Percentiles rank a stretch among this genome's conserved stretches.
These are phyloP conservation scores for Nematolebias whitei DNA, from an alignment of 2,113 vertebrate species.

Conservation along the genomic window DNA sequence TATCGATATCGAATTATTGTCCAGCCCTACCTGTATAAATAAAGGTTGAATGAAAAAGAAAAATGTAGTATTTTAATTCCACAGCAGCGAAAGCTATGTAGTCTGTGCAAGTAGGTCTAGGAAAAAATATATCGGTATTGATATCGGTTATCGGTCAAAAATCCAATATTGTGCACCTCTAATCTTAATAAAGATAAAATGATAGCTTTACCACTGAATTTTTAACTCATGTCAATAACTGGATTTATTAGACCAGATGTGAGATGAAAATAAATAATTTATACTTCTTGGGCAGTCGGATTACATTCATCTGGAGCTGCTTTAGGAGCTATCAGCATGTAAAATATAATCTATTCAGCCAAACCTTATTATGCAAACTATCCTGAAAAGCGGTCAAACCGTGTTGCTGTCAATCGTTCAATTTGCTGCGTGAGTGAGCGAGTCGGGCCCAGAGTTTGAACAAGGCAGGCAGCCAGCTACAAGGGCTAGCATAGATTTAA, in stretches of 20 bases:
- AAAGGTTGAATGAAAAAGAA: too few species aligned
- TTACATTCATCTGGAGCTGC: constrained; percentile 13
- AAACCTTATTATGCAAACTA: constrained; percentile 23
- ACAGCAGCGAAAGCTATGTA: too few species aligned
- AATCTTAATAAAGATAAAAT: constrained; percentile 6
- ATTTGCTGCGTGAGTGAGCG: constrained; percentile 61
- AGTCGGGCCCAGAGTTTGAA: constrained; percentile 38
- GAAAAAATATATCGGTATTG: too few species aligned
- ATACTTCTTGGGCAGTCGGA: not conserved
- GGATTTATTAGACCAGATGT: constrained; percentile 16
- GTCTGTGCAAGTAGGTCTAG: too few species aligned
- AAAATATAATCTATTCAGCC: constrained; percentile 20
- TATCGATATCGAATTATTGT: too few species aligned
- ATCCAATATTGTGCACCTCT: too few species aligned
- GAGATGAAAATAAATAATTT: not conserved
- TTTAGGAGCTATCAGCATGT: constrained; percentile 9
- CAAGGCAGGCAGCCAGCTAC: constrained; percentile 58
- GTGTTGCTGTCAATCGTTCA: constrained; percentile 61
- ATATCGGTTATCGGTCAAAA: too few species aligned
- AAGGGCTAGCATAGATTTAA: constrained; percentile 67
- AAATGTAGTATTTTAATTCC: too few species aligned
- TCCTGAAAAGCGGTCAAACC: constrained; percentile 36
- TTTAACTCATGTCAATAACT: constrained; percentile 1
- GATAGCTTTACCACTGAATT: not conserved
- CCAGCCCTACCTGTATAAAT: too few species aligned